Evolutionary conservation across 2,797 vertebrate species (phyloP).

Genomic region (Parambassis ranga): DNA sequence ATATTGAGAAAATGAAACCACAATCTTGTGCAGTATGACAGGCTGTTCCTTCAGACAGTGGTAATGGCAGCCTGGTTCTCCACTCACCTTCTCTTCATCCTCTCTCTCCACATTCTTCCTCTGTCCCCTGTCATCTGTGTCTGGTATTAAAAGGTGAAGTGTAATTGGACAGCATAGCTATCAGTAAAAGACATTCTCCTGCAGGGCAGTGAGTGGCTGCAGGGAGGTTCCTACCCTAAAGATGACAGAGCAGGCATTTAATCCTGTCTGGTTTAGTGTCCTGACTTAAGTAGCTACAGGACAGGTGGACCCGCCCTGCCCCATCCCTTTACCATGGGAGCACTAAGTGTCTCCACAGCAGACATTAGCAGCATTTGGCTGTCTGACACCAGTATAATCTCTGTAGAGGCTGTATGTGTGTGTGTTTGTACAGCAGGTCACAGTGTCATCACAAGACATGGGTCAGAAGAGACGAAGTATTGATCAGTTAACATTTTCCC

Average conservation of each 20-base stretch:
- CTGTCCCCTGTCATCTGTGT: constrained; percentile 62
- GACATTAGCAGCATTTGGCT: constrained; percentile 87
- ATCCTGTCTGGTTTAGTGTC: constrained; percentile 86
- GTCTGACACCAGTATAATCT: constrained; percentile 95
- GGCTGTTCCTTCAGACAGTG: constrained; percentile 28
- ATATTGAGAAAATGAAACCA: constrained; percentile 22
- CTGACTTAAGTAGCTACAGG: constrained; percentile 90
- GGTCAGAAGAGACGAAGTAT: constrained; percentile 88
- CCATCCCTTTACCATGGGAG: constrained; percentile 83
- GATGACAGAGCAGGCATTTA: constrained; percentile 88
- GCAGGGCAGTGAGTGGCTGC: constrained; percentile 78
- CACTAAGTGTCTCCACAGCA: constrained; percentile 86
- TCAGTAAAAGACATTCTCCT: constrained; percentile 88
- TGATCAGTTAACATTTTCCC: constrained; percentile 98
- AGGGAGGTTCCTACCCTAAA: constrained; percentile 76
- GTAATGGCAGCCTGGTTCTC: constrained; percentile 40
- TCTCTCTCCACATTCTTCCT: constrained; percentile 27
- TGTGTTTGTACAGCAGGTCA: constrained; percentile 61
- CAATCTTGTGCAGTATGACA: constrained; percentile 38
- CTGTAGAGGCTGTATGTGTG: constrained; percentile 73
- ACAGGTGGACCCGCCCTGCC: constrained; percentile 85
- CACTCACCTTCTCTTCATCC: constrained; percentile 30
- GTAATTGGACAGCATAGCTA: constrained; percentile 91
- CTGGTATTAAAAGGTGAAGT: constrained; percentile 85
- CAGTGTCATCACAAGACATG: constrained; percentile 64